Percentiles rank a stretch among this genome's conserved stretches.
phyloP scores from a whole-genome alignment of 2,888 invertebrate genomes.

The Bibio marci region DNA sequence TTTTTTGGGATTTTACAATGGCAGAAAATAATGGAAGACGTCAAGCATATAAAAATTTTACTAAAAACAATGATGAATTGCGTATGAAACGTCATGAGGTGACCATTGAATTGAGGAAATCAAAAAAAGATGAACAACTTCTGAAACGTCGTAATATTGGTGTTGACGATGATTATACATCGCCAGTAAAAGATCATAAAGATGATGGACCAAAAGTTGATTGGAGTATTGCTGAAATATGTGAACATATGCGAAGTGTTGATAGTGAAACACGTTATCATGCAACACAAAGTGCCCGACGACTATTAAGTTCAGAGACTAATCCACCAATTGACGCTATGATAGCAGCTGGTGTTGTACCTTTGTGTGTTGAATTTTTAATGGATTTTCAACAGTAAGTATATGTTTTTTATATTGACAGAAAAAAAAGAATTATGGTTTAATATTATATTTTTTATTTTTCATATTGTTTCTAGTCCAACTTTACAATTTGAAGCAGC shows the following conservation, averaged over 20 bases:
- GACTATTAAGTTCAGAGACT: conserved; percentile 72
- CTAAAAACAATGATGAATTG: too few species aligned
- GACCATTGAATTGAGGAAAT: conserved; percentile 80
- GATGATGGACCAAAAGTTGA: conserved; percentile 24
- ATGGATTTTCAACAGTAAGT: conserved; percentile 51
- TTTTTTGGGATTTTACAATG: too few species aligned
- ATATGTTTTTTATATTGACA: not conserved
- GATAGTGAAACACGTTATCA: conserved; percentile 44
- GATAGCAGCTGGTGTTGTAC: conserved; percentile 69
- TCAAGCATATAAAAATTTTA: too few species aligned
- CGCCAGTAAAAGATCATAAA: conserved; percentile 34
- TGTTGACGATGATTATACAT: conserved; percentile 31
- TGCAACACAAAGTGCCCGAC: conserved; percentile 69
- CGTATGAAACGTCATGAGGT: conserved; percentile 78
- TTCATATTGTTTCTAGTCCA: conserved; percentile 34
- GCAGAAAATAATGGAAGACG: too few species aligned
- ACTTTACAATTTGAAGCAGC: conserved; percentile 86
- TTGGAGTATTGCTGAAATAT: conserved; percentile 54
- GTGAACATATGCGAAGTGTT: conserved; percentile 46
- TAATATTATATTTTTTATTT: not conserved
- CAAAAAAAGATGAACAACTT: conserved; percentile 84
- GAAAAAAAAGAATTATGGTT: not conserved
- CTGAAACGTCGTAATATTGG: conserved; percentile 75
- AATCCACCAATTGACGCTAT: conserved; percentile 83
- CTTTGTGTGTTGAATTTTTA: conserved; percentile 63